Conservation (phyloP, 2,113 vertebrate genomes). For the Spea multiplicata region DNA sequence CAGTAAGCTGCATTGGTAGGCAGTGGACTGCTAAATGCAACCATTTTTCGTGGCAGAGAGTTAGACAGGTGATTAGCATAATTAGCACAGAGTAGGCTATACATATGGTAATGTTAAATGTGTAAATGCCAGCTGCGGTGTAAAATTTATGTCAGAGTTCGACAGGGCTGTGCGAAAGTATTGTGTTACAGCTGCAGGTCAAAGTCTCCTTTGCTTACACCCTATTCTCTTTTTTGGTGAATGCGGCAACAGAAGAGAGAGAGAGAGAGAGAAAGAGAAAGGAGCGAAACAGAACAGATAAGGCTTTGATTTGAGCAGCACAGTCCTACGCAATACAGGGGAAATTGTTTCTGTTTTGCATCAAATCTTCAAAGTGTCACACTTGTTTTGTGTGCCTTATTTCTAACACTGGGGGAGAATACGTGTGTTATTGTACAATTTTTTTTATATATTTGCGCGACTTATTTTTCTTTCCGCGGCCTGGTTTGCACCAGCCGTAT, state of each 20-base stretch:
- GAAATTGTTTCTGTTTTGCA: slow-evolving; percentile 42
- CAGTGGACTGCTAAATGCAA: slow-evolving; percentile 99
- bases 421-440: neutral
- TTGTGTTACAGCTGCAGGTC: slow-evolving; percentile 89
- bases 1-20: slow-evolving; percentile 96
- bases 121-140: slow-evolving; percentile 94
- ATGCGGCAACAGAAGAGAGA: slow-evolving; percentile 76
- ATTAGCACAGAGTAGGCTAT: slow-evolving; percentile 93
- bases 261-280: slow-evolving; percentile 50
- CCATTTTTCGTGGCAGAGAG: slow-evolving; percentile 92
- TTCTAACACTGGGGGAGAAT: neutral
- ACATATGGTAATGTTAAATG: slow-evolving; percentile 97
- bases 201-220: slow-evolving; percentile 73
- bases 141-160: slow-evolving; percentile 97
- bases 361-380: slow-evolving; percentile 6
- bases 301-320: slow-evolving; percentile 72
- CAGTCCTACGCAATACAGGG: slow-evolving; percentile 60
- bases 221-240: slow-evolving; percentile 76
- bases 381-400: neutral
- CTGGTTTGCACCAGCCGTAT: slow-evolving; percentile 22
- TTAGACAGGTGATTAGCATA: slow-evolving; percentile 99
- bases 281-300: slow-evolving; percentile 76
- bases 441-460: neutral
- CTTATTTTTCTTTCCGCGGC: neutral
- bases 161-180: slow-evolving; percentile 81